These are phyloP conservation scores for Agrochola circellaris DNA, from an alignment of 2,888 invertebrate species.

Conservation along the genomic window DNA sequence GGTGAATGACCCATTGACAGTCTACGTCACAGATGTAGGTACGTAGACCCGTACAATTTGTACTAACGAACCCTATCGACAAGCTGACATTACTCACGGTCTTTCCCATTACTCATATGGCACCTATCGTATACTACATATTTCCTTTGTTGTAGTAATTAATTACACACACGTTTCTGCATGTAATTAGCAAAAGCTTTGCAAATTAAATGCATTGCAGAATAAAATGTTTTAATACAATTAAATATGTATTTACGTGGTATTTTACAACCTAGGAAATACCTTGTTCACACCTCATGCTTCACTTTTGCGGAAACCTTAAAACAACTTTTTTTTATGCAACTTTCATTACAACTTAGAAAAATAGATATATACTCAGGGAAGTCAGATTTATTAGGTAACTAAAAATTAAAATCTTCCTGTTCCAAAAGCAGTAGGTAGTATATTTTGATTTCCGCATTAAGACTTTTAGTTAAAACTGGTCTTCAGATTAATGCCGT, in stretches of 20 bases:
- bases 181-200: constrained; percentile 23
- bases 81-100: constrained; percentile 63
- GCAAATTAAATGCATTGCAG: constrained; percentile 1
- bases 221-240: constrained; percentile 4
- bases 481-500: not conserved
- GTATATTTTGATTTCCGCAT: not conserved
- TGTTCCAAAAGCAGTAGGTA: not conserved
- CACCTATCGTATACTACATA: constrained; percentile 33
- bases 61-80: constrained; percentile 52
- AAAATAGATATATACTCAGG: no score
- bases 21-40: constrained; percentile 60
- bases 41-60: constrained; percentile 40
- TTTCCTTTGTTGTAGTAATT: constrained; percentile 34
- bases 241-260: not conserved
- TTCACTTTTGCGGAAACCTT: not conserved
- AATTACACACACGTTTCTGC: constrained; percentile 28
- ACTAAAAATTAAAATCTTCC: not conserved
- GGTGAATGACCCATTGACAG: constrained; percentile 69
- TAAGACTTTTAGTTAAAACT: no score
- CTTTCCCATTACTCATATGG: constrained; percentile 64
- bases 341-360: not conserved
- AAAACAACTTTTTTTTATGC: not conserved
- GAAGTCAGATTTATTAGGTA: no score
- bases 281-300: not conserved
- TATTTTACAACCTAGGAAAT: constrained; percentile 16